Evolutionary conservation across 2,888 invertebrate genomes (phyloP).

Genomic region (Myathropa florea): DNA sequence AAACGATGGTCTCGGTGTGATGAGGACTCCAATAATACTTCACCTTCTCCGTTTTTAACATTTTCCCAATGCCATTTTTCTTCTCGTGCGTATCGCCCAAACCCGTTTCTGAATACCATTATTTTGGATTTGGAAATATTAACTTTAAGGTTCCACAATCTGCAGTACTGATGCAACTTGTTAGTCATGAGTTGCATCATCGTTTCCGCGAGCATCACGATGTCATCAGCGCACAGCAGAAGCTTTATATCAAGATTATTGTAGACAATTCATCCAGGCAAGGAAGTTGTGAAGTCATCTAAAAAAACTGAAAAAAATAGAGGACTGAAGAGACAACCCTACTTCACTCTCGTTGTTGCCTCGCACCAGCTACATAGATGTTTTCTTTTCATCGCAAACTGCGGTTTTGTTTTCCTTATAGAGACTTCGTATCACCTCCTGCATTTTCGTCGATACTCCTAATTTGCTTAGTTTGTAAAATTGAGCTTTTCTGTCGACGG

Average conservation of each 20-base stretch:
- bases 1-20: no score
- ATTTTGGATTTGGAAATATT: background rate
- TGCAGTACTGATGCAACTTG: slow-evolving; percentile 2
- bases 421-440: background rate
- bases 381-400: background rate
- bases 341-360: background rate
- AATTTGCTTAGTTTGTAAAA: background rate
- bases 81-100: background rate
- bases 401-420: background rate
- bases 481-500: background rate
- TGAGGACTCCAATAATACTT: no score
- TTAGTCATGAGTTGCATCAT: background rate
- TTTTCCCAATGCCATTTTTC: background rate
- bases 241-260: background rate
- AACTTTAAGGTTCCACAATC: background rate
- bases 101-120: background rate
- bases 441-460: background rate
- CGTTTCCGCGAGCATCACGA: slow-evolving; percentile 13
- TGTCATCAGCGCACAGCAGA: background rate
- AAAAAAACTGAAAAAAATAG: background rate
- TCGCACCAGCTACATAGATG: background rate
- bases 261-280: background rate
- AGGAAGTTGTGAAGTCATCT: background rate
- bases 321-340: background rate
- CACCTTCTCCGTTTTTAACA: background rate